Evolutionary conservation across 2,113 vertebrate species (phyloP), one percentile per base, ranked within the genome.

Genomic region (Seriola quinqueradiata): DNA sequence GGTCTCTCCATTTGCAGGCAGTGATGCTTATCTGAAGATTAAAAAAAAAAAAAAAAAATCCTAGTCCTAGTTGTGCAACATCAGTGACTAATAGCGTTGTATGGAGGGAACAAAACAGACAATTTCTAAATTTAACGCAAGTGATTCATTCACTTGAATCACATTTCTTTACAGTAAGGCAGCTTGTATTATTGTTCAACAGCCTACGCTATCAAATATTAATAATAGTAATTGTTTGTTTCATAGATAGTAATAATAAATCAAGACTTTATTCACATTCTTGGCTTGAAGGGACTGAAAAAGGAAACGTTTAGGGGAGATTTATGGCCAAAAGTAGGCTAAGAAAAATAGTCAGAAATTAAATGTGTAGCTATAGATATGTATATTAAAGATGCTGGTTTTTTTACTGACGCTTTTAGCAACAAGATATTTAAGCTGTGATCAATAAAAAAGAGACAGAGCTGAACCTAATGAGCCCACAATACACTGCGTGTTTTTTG

Each of bases 21-120:
- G 58, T 74, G 84, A 81, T 72, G 80, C 70, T 70, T 73, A 75
- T 74, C 66, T 42, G 55, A 40, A 32, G 70, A 79, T 60, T 58
- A 50, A 54, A 66, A 69, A 64, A 42, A 38, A 23, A 1, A 57
- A 57, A n/a, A 21, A 21, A 50, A 52, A 48, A 32, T 36, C 34
- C 6, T 1, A 34, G 17, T 52, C 19, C 40, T 19, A 8, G 54
- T 84, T 73, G 84, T 69, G 81, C 70, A 85, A 87, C 63, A 70
- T 65, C 50, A 61, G 36, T 48, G 50, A 75, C 48, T 70, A 76
- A 77, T 21, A 25, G 36, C 3, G 57, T 17, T 44, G 13, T 8
- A 16, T 10, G 3, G 10, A 34, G 32, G 11, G 6, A 58, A 58
- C 21, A 77, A 10, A 14, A 28, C 28, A 59, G 9, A 8, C 3